Conservation (phyloP, 2,888 invertebrate genomes). For the Ceraclea dissimilis region DNA sequence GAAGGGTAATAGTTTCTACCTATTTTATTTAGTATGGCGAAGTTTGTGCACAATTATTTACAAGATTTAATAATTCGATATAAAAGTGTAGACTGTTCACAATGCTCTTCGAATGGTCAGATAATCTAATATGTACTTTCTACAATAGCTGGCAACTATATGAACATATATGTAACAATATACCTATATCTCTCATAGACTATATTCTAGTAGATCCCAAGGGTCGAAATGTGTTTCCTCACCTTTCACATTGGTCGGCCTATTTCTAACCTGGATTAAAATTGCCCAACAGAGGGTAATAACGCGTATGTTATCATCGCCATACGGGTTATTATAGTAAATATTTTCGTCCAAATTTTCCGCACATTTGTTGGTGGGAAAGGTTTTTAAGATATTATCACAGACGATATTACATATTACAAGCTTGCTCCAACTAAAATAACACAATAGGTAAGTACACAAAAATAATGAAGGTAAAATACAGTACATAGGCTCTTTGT, state of each 20-base stretch:
- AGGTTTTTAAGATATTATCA: neutral
- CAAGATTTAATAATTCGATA: too few relatives aligned
- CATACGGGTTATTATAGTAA: neutral
- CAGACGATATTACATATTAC: too few relatives aligned
- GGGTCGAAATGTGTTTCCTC: neutral
- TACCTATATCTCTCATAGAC: neutral
- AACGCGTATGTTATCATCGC: slow-evolving; percentile 2
- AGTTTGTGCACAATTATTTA: too few relatives aligned
- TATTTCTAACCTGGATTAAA: slow-evolving; percentile 1
- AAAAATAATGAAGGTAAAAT: too few relatives aligned
- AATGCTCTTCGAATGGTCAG: neutral
- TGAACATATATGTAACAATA: neutral
- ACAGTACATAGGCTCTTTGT: too few relatives aligned
- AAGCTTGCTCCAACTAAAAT: too few relatives aligned
- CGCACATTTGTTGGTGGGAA: neutral
- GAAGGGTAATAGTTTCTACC: too few relatives aligned
- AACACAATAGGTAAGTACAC: too few relatives aligned
- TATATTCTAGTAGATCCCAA: neutral
- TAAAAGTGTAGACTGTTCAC: neutral
- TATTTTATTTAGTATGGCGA: too few relatives aligned
- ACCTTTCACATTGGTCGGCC: neutral
- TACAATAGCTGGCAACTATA: neutral
- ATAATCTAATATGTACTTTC: neutral
- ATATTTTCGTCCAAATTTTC: neutral
- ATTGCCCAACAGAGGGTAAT: neutral